phyloP scores from a whole-genome alignment of 2,113 vertebrate genomes.

The Australoheros scitulus region DNA sequence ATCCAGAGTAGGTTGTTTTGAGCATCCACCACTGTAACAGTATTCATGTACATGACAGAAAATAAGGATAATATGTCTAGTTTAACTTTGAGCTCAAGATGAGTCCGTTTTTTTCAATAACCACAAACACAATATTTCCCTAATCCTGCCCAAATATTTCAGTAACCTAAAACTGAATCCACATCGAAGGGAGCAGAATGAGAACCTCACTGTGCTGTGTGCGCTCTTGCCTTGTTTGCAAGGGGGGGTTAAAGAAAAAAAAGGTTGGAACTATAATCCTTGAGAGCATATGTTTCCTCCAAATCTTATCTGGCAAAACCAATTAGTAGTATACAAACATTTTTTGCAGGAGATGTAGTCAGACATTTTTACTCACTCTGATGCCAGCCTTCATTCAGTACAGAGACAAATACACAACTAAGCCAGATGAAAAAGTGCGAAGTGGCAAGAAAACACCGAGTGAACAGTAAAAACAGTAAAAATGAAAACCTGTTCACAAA shows the following conservation, averaged over 20 bases:
- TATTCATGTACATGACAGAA: background rate
- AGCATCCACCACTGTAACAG: background rate
- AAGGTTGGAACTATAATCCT: background rate
- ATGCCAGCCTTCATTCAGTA: background rate
- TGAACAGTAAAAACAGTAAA: background rate
- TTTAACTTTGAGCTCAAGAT: background rate
- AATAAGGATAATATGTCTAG: fast-evolving
- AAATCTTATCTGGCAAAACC: background rate
- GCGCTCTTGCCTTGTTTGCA: background rate
- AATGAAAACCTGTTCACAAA: background rate
- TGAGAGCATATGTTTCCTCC: background rate
- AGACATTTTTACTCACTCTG: background rate
- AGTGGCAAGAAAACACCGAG: background rate
- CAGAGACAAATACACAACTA: background rate
- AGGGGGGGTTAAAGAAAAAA: background rate
- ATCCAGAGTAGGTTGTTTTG: background rate
- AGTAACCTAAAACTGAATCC: background rate
- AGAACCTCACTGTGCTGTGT: background rate
- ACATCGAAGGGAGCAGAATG: background rate
- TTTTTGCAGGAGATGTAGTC: background rate
- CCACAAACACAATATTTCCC: background rate
- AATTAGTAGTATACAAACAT: background rate
- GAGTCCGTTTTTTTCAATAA: background rate
- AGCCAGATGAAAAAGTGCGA: background rate
- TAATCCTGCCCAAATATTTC: background rate